Base-by-base conservation (phyloP, 2,888 invertebrate species). In the Brenthis ino region DNA sequence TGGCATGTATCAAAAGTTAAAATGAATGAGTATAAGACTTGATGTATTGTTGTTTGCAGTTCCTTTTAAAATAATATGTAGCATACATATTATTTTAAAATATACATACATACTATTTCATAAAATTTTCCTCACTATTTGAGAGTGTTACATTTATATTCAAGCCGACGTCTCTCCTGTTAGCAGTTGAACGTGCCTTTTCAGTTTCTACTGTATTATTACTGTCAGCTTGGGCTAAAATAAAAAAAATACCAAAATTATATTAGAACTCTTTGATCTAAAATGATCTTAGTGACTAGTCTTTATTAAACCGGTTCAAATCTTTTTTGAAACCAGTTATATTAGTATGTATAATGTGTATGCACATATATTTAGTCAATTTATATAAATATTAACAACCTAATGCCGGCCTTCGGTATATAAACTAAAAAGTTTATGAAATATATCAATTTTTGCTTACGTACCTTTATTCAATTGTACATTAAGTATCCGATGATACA, bases 401-500 rank as follows among this genome's bases (percentile, higher is more conserved):
- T 37, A 37, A 37, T 37, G 6, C 1, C 37, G 37, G 37, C 11
- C 11, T 11, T 43, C 0, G 37, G 2, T 43, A 43, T 8, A 11
- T 11, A 33, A 67, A 55, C 16, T 47, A 50, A 47, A 14, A 4
- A 33, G 33, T 33, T 60, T 58, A 16, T 64, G 6, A 37, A 37
- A 37, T 37, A 37, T 8, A 43, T 43, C 37, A 20, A 20, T 20
- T 43, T 11, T 43, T 43, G 11, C 8, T 11, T 43, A 20, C 50
- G 57, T 74, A 90, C 90, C 84, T 68, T 82, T 84, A 71, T 83
- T 84, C 47, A 86, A 69, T 68, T 90, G 88, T 47, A 82, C 79
- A 69, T 88, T 88, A 14, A 91, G 76, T 71, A 93, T 90, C 56
- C 87, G 86, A 75, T 91, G 91, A 73, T 93, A 93, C 8, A 93